These are phyloP conservation scores for Alloscopus bannaensis DNA, from an alignment of 2,888 invertebrate genomes.

Conservation along the genomic window DNA sequence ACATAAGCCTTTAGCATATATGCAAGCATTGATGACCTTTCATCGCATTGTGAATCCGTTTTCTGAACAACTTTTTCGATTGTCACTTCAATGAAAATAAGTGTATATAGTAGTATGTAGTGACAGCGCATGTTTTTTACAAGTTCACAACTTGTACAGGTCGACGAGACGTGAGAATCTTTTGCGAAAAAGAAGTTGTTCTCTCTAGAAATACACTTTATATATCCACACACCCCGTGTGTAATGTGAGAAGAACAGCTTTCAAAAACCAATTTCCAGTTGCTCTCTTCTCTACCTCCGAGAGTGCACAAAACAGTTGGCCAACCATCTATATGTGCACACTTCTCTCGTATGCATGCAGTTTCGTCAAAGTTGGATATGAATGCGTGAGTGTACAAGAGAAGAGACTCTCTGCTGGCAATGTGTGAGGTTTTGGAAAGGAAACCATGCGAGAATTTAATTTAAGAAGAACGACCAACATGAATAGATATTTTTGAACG, in stretches of 20 bases:
- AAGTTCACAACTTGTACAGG: conserved; percentile 41
- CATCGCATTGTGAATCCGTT: conserved; percentile 32
- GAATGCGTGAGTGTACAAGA: conserved; percentile 18
- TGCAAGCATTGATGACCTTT: conserved; percentile 44
- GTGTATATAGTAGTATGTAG: conserved; percentile 33
- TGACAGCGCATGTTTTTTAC: conserved; percentile 33
- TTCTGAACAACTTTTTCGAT: conserved; percentile 40
- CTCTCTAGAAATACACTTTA: too few relatives aligned
- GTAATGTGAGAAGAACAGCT: too few relatives aligned
- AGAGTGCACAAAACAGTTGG: neutral
- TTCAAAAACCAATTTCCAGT: conserved; percentile 57
- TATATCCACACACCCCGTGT: too few relatives aligned
- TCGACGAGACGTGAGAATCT: too few relatives aligned
- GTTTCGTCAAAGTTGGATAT: neutral
- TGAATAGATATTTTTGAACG: conserved; percentile 43
- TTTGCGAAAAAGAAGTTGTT: too few relatives aligned
- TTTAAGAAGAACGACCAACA: conserved; percentile 61
- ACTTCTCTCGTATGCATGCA: neutral
- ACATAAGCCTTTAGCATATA: neutral
- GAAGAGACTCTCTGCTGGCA: conserved; percentile 36
- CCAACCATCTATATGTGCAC: neutral
- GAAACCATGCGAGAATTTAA: conserved; percentile 68
- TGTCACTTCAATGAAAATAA: conserved; percentile 48
- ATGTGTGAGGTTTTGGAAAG: conserved; percentile 62
- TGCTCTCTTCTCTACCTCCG: conserved; percentile 11